Conservation (phyloP, 2,797 vertebrate species). For the Agapornis canus region DNA sequence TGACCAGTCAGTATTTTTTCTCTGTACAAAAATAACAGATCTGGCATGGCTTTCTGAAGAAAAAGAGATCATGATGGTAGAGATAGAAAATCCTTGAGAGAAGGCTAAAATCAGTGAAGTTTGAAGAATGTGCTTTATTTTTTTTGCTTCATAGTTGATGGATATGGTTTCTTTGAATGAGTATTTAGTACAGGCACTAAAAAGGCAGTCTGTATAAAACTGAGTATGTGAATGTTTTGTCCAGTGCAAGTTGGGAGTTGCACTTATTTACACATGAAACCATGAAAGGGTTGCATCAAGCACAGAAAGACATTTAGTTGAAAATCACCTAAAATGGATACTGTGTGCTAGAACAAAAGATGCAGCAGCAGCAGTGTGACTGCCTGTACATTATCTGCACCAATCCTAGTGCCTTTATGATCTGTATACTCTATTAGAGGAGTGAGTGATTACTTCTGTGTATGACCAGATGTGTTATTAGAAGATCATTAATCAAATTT, state of each 20-base stretch:
- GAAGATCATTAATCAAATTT: slow-evolving; percentile 46
- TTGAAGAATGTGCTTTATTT: neutral
- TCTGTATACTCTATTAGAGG: neutral
- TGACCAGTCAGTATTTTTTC: neutral
- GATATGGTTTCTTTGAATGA: neutral
- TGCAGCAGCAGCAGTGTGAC: neutral
- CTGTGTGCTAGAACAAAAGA: neutral
- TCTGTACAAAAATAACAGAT: neutral
- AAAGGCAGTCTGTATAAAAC: neutral
- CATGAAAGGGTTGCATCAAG: neutral
- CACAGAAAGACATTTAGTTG: neutral
- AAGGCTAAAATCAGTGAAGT: neutral
- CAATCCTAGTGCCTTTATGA: neutral
- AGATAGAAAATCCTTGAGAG: neutral
- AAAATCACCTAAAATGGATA: neutral
- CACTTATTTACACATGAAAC: neutral
- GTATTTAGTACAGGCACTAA: neutral
- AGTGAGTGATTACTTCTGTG: slow-evolving; percentile 2
- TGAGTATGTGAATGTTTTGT: neutral
- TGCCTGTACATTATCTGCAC: neutral
- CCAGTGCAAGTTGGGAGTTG: neutral
- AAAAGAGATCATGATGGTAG: neutral
- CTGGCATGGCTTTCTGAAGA: neutral
- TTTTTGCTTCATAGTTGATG: neutral
- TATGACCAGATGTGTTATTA: slow-evolving; percentile 29